phyloP scores from a whole-genome alignment of 2,888 invertebrate species.

The Bruchidius siliquastri region DNA sequence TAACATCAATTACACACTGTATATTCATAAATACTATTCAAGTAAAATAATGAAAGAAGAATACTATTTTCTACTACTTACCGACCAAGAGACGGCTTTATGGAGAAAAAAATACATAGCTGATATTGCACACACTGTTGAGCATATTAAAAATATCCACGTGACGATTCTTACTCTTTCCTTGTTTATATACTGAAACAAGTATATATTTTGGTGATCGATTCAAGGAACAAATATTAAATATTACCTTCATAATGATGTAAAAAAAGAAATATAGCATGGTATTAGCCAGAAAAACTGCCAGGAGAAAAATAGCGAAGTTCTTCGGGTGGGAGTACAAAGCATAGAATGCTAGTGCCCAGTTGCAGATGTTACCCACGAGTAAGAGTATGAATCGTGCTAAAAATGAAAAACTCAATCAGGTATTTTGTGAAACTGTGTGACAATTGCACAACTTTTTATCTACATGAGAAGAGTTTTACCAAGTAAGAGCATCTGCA shows the following conservation, averaged over 20 bases:
- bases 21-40: too few species aligned
- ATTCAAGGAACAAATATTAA: neutral
- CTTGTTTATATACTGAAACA: slow-evolving; percentile 55
- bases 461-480: too few species aligned
- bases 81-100: slow-evolving; percentile 65
- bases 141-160: slow-evolving; percentile 59
- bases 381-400: slow-evolving; percentile 56
- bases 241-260: slow-evolving; percentile 71
- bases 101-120: slow-evolving; percentile 71
- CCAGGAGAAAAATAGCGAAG: slow-evolving; percentile 75
- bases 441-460: too few species aligned
- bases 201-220: neutral
- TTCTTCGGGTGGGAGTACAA: slow-evolving; percentile 60
- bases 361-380: slow-evolving; percentile 60
- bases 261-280: slow-evolving; percentile 77
- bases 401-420: slow-evolving; percentile 13
- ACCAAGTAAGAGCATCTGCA: too few species aligned
- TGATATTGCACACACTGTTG: slow-evolving; percentile 61
- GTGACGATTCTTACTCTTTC: slow-evolving; percentile 63
- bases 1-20: too few species aligned
- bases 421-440: too few species aligned
- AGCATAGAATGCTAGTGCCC: slow-evolving; percentile 63
- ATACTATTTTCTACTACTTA: slow-evolving; percentile 43
- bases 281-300: slow-evolving; percentile 78
- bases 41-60: too few species aligned